A percentile compares a stretch with the other conserved stretches of the same genome.
These are phyloP conservation scores for Drosophila melanosoma DNA, from an alignment of 2,888 invertebrate genomes.

Conservation along the genomic window DNA sequence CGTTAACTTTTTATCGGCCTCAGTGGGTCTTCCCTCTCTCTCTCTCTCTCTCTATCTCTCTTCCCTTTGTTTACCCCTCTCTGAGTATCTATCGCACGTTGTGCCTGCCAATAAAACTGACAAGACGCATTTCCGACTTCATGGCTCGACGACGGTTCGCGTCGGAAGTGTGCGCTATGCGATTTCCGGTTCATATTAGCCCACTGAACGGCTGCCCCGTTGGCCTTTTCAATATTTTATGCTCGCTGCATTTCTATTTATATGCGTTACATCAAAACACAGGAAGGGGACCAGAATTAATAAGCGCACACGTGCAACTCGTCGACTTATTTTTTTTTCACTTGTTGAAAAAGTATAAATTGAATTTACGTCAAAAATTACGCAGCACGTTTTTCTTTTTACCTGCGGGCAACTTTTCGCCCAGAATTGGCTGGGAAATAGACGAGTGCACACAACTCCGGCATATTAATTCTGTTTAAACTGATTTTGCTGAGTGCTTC, in stretches of 20 bases:
- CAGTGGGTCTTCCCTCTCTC: slow-evolving; percentile 1
- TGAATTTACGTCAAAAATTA: slow-evolving; percentile 73
- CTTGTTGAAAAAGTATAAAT: slow-evolving; percentile 69
- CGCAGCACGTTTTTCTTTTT: slow-evolving; percentile 42
- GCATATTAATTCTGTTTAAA: slow-evolving; percentile 68
- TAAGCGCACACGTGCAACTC: slow-evolving; percentile 43
- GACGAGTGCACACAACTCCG: slow-evolving; percentile 50
- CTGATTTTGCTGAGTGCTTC: slow-evolving; percentile 51
- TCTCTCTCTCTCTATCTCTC: slow-evolving; percentile 9
- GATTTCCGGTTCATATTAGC: slow-evolving; percentile 63
- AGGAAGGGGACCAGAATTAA: slow-evolving; percentile 39
- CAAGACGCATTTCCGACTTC: slow-evolving; percentile 65
- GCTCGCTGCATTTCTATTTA: slow-evolving; percentile 55
- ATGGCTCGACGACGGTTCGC: slow-evolving; percentile 3
- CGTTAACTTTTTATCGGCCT: slow-evolving; percentile 21
- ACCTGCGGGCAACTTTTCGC: slow-evolving; percentile 17
- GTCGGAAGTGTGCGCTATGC: slow-evolving; percentile 44
- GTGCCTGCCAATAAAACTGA: slow-evolving; percentile 53
- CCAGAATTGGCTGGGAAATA: slow-evolving; percentile 7
- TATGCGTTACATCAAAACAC: slow-evolving; percentile 10
- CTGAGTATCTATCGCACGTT: slow-evolving; percentile 3
- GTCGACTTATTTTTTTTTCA: slow-evolving; percentile 27
- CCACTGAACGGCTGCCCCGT: slow-evolving; percentile 19
- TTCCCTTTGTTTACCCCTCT: not conserved
- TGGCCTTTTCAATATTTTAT: slow-evolving; percentile 50